Evolutionary conservation across 1,140 invertebrate genomes (phyloP).

Genomic region (Orchestia grillus): DNA sequence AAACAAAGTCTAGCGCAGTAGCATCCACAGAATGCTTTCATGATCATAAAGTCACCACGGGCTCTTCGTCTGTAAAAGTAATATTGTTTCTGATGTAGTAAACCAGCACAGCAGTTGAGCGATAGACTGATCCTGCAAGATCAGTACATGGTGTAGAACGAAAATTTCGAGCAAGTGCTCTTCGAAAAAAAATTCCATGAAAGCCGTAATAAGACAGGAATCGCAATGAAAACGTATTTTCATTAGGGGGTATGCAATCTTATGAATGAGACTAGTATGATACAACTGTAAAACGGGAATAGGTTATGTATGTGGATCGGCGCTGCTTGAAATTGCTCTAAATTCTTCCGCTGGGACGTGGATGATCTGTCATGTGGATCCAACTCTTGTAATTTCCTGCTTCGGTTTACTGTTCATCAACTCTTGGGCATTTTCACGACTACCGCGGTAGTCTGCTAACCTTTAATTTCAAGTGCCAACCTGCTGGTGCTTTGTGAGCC

Average conservation of each 20-base stretch:
- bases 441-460: neutral
- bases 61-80: neutral
- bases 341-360: neutral
- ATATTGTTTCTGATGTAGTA: neutral
- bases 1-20: no score
- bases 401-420: neutral
- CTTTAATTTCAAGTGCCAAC: neutral
- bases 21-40: neutral
- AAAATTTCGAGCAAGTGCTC: neutral
- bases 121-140: no score
- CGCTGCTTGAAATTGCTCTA: neutral
- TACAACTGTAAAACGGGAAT: no score
- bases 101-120: no score
- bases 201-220: neutral
- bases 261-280: no score
- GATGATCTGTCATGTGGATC: neutral
- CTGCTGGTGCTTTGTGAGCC: neutral
- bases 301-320: neutral
- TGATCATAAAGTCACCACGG: neutral
- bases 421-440: neutral
- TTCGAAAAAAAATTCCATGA: neutral
- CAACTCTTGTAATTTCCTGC: neutral
- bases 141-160: no score
- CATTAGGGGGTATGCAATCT: neutral
- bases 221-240: neutral